Evolutionary conservation across 92 coral and sea anemone genomes (phyloP).

Genomic region (Scolanthus callimorphus): DNA sequence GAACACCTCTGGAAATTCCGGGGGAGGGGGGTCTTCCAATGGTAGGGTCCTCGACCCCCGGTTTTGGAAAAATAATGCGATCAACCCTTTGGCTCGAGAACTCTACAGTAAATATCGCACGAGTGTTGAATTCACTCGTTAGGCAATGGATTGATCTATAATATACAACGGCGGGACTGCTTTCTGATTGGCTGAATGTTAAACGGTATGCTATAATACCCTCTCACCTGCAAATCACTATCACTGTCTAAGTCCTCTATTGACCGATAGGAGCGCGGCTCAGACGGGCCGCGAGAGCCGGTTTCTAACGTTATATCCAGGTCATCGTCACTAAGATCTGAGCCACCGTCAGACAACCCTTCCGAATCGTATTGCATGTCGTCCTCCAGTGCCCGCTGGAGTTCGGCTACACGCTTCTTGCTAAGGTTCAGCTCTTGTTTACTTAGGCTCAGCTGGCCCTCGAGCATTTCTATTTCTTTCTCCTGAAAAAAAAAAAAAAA

Average conservation of each 20-base stretch:
- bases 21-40: no score
- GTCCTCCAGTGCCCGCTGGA: conserved; percentile 94
- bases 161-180: no score
- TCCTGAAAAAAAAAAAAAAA: conserved; percentile 41
- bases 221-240: conserved; percentile 37
- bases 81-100: no score
- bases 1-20: no score
- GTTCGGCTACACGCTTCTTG: conserved; percentile 84
- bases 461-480: conserved; percentile 75
- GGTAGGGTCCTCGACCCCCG: no score
- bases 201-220: no score
- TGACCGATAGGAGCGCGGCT: conserved; percentile 95
- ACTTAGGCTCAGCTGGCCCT: conserved; percentile 60
- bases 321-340: conserved; percentile 64
- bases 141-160: no score
- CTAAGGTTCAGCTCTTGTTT: conserved; percentile 85
- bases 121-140: no score
- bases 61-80: no score
- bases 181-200: no score
- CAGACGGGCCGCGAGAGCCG: conserved; percentile 73
- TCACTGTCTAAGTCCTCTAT: conserved; percentile 82
- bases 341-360: conserved; percentile 64
- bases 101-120: no score
- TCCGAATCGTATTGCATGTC: conserved; percentile 86
- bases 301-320: conserved; percentile 43